Percentiles rank a stretch among this genome's conserved stretches.
Conservation (phyloP, 2,113 vertebrate species). For the Boleophthalmus pectinirostris region DNA sequence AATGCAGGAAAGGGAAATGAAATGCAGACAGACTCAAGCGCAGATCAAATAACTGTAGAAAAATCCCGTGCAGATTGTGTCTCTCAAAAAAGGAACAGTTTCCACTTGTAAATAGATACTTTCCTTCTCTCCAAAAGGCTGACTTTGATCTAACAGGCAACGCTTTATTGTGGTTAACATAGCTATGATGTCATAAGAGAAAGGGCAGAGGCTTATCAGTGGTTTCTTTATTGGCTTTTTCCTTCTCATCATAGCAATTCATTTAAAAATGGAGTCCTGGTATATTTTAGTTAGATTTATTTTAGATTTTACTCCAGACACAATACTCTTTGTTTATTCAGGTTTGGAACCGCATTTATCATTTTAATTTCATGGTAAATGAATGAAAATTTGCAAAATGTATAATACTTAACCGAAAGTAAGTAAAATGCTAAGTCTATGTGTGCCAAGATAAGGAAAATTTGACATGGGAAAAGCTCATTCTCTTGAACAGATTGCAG, state of each 20-base stretch:
- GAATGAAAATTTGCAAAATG: neutral
- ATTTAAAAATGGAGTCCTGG: neutral
- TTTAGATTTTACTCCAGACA: neutral
- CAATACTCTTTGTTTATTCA: neutral
- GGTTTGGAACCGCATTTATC: neutral
- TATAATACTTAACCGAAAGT: neutral
- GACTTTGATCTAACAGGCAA: conserved; percentile 2
- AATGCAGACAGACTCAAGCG: conserved; percentile 47
- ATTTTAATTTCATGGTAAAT: neutral
- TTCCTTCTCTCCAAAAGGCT: neutral
- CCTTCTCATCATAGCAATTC: neutral
- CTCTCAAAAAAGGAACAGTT: conserved; percentile 34
- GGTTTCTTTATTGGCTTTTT: conserved; percentile 9
- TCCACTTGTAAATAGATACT: conserved; percentile 35
- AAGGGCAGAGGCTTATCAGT: conserved; percentile 27
- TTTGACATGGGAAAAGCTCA: neutral
- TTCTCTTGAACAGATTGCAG: neutral
- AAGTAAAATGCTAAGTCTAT: neutral
- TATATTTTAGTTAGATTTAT: no score
- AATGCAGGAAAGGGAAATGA: conserved; percentile 57
- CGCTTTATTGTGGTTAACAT: conserved; percentile 45
- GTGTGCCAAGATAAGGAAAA: neutral
- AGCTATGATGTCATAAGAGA: conserved; percentile 36
- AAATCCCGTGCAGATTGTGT: conserved; percentile 37
- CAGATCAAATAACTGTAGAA: conserved; percentile 56